Conservation (phyloP, 2,797 vertebrate genomes). For the Adelosebastes latens region DNA sequence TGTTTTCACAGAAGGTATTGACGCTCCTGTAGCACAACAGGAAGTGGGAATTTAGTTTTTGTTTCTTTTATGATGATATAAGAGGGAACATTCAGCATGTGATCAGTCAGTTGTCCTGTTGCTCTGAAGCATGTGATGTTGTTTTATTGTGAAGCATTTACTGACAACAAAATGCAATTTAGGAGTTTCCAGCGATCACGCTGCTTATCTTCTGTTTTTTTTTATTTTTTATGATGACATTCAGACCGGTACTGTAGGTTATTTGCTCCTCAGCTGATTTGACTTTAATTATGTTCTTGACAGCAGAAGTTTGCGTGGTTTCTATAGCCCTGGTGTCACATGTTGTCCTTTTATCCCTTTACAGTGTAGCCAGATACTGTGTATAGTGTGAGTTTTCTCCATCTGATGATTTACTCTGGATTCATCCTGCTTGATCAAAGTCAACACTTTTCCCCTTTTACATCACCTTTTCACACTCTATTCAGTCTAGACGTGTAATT, state of each 20-base stretch:
- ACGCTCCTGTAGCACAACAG: neutral
- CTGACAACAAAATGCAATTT: neutral
- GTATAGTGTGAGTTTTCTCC: neutral
- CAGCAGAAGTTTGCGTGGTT: neutral
- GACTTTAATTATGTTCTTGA: neutral
- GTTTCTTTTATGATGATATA: neutral
- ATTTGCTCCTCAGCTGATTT: neutral
- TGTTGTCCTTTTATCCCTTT: neutral
- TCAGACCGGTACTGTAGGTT: neutral
- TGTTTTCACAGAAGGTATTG: neutral
- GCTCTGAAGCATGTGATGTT: neutral
- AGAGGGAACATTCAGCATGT: neutral
- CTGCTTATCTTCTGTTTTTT: neutral
- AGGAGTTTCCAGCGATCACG: conserved; percentile 3
- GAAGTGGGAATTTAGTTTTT: neutral
- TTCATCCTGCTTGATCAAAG: neutral
- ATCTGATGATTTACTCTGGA: neutral
- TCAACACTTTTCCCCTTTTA: neutral
- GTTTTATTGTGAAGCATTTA: neutral
- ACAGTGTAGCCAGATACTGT: neutral
- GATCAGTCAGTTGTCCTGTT: neutral
- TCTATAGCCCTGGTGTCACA: conserved; percentile 12
- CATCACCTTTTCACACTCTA: neutral
- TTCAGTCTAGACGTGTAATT: neutral
- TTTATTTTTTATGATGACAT: neutral